These are phyloP conservation scores for Aporrectodea caliginosa DNA, from an alignment of 1,140 invertebrate genomes.

Conservation along the genomic window DNA sequence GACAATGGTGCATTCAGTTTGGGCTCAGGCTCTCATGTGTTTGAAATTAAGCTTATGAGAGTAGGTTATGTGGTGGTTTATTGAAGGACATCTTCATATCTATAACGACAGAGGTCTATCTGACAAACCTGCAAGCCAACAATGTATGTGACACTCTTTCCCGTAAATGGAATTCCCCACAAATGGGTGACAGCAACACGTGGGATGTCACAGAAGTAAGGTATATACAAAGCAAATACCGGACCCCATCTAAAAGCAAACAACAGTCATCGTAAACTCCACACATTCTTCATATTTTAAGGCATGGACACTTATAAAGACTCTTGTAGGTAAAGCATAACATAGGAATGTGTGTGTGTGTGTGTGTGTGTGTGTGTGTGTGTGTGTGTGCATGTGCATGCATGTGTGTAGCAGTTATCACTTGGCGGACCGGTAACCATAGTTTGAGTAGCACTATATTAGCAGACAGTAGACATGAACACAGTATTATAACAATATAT, in stretches of 20 bases:
- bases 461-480: no score
- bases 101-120: no score
- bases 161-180: slow-evolving; percentile 59
- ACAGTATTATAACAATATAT: no score
- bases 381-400: not conserved
- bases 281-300: no score
- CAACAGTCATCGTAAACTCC: no score
- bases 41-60: not conserved
- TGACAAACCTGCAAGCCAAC: slow-evolving; percentile 57
- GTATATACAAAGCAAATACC: slow-evolving; percentile 45
- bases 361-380: no score
- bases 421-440: no score
- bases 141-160: slow-evolving; percentile 61
- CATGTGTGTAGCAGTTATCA: not conserved
- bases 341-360: no score
- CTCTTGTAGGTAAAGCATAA: no score
- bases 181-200: slow-evolving; percentile 57
- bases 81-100: slow-evolving; percentile 8
- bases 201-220: slow-evolving; percentile 61
- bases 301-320: no score
- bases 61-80: not conserved
- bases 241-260: slow-evolving; percentile 42
- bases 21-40: not conserved
- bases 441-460: no score
- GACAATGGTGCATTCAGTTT: not conserved